phyloP scores from a whole-genome alignment of 2,113 vertebrate genomes.

The Monopterus albus region DNA sequence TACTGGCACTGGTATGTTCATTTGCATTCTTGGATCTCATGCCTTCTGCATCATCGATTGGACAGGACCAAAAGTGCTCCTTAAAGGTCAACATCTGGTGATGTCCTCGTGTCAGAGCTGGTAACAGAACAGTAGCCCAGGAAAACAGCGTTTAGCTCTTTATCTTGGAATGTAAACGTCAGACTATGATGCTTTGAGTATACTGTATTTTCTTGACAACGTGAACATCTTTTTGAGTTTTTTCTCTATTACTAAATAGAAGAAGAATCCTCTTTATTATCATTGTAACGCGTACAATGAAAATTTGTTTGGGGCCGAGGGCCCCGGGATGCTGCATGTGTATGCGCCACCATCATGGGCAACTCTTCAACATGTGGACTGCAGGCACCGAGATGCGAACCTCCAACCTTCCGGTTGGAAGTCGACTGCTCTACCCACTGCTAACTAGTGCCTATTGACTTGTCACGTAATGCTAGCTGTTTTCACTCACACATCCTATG shows the following conservation, averaged over 20 bases:
- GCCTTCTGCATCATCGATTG: slow-evolving; percentile 42
- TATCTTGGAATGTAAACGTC: neutral
- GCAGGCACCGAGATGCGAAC: no score
- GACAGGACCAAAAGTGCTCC: slow-evolving; percentile 34
- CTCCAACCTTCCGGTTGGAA: no score
- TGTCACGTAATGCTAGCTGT: slow-evolving; percentile 11
- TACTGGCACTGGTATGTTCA: slow-evolving; percentile 43
- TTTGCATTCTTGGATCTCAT: slow-evolving; percentile 62
- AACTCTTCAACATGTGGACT: no score
- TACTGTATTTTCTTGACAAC: neutral
- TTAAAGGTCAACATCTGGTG: slow-evolving; percentile 74
- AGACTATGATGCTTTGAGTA: neutral
- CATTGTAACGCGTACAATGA: no score
- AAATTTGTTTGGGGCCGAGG: no score
- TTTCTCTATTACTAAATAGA: neutral
- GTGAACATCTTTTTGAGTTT: neutral
- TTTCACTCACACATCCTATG: slow-evolving; percentile 18
- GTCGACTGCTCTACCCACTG: no score
- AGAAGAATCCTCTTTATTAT: no score
- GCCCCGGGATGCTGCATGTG: no score
- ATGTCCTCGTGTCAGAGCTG: slow-evolving; percentile 4
- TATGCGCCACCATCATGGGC: no score
- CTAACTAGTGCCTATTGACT: slow-evolving; percentile 4
- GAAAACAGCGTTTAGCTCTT: neutral
- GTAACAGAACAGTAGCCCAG: neutral